Percentiles rank a stretch among this genome's conserved stretches.
These are phyloP conservation scores for Laupala kohalensis DNA, from an alignment of 1,140 invertebrate genomes.

Conservation along the genomic window DNA sequence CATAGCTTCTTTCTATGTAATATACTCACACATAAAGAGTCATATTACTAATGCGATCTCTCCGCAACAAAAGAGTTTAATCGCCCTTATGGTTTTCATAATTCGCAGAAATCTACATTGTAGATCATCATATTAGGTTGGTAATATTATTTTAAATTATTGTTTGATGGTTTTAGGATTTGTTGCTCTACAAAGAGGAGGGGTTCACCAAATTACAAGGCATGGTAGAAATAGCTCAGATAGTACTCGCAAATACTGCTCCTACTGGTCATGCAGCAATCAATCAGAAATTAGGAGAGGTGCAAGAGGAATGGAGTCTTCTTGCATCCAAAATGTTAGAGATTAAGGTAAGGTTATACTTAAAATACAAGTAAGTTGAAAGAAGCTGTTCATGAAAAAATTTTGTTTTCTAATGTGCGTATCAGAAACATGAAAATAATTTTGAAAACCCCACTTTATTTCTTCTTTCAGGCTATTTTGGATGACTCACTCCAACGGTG, in stretches of 20 bases:
- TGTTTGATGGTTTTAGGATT: conserved; percentile 59
- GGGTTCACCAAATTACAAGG: conserved; percentile 76
- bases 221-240: conserved; percentile 76
- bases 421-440: not conserved
- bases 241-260: conserved; percentile 84
- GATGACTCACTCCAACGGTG: conserved; percentile 82
- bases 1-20: too few relatives aligned
- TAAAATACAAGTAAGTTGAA: too few relatives aligned
- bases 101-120: too few relatives aligned
- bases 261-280: conserved; percentile 74
- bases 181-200: conserved; percentile 79
- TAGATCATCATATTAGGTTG: too few relatives aligned
- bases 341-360: conserved; percentile 49
- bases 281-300: conserved; percentile 62
- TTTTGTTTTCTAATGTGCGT: too few relatives aligned
- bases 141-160: too few relatives aligned
- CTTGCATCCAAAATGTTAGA: conserved; percentile 79
- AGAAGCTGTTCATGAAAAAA: too few relatives aligned
- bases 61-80: too few relatives aligned
- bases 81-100: too few relatives aligned
- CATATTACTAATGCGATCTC: too few relatives aligned
- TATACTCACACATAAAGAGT: too few relatives aligned
- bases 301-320: conserved; percentile 83
- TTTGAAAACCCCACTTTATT: not conserved
- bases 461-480: conserved; percentile 40